Base-by-base conservation (phyloP, 2,113 vertebrate genomes). In the Crotalus horridus region DNA sequence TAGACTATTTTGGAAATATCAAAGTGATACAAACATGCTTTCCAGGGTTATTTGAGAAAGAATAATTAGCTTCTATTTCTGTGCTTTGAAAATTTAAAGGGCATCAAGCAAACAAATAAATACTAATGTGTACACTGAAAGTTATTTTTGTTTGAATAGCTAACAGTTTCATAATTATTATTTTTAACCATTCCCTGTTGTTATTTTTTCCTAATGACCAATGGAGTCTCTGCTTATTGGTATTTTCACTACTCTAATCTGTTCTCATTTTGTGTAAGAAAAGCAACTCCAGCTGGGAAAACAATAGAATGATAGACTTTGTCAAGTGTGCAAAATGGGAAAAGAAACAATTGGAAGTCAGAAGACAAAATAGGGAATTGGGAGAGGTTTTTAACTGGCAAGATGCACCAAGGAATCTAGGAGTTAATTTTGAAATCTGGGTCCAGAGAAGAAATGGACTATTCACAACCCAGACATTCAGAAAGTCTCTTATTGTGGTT, bases 121-220 rank as follows among this genome's bases (percentile, higher is more conserved):
- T 92, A 96, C 92, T 92, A 92, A 95, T 94, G 93, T 93, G 94
- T 94, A 11, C 92, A 15, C 94, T 93, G 48, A 54, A 95, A 95
- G 93, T 93, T 96, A 95, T 96, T 94, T 96, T n/a, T 93, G 21
- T 90, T 94, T 96, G 93, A 97, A 95, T 94, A 96, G 92, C 0
- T 0, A 94, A 92, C 0, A 26, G 81, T 91, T 96, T 95, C 89
- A 89, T 96, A 96, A 95, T 94, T 93, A 92, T 87, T 96, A 94
- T 96, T 96, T 96, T 91, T 92, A 94, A 89, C 87, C 39, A 94
- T 39, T 91, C 94, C 88, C 94, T 96, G 94, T 90, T 94, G 94
- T 95, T 96, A 92, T 95, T 95, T 94, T 87, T 91, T 92, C 94
- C 93, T 95, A 95, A 95, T 89, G 91, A 92, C 91, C 56, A 85